phyloP scores from a whole-genome alignment of 1,140 invertebrate species.

The Nephotettix cincticeps region DNA sequence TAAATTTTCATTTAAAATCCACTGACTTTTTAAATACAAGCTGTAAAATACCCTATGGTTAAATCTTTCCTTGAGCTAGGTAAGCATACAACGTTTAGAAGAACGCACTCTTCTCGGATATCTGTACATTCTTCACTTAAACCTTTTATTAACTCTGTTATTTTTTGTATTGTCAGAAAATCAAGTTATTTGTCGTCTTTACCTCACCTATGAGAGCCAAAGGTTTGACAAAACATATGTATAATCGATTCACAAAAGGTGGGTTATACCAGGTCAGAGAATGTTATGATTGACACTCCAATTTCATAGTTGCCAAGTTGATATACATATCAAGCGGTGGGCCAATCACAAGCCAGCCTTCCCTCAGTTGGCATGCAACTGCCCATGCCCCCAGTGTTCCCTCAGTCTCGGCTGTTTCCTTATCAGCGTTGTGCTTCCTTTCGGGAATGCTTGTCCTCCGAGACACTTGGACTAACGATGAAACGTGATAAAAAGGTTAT shows the following conservation, averaged over 20 bases:
- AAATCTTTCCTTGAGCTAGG: no score
- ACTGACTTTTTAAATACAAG: no score
- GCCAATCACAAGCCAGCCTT: not conserved
- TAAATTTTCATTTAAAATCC: no score
- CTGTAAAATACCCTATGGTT: no score
- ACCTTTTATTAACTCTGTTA: no score
- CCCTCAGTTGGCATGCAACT: not conserved
- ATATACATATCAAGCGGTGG: constrained; percentile 12
- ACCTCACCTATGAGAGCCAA: not conserved
- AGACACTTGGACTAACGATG: constrained; percentile 6
- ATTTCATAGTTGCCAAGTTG: constrained; percentile 17
- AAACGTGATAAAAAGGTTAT: constrained; percentile 16
- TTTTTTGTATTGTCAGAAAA: no score
- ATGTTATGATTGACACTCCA: constrained; percentile 21
- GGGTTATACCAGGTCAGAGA: constrained; percentile 1
- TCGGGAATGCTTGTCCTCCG: not conserved
- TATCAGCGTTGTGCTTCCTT: not conserved
- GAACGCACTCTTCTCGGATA: no score
- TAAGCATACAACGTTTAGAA: no score
- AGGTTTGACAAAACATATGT: not conserved
- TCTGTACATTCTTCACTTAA: no score
- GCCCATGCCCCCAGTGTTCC: not conserved
- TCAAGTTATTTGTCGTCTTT: no score
- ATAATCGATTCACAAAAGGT: not conserved
- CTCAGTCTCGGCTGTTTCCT: not conserved